A percentile compares a stretch with the other conserved stretches of the same genome.
Evolutionary conservation across 1,140 invertebrate genomes (phyloP).

Genomic region (Neelides sp.): DNA sequence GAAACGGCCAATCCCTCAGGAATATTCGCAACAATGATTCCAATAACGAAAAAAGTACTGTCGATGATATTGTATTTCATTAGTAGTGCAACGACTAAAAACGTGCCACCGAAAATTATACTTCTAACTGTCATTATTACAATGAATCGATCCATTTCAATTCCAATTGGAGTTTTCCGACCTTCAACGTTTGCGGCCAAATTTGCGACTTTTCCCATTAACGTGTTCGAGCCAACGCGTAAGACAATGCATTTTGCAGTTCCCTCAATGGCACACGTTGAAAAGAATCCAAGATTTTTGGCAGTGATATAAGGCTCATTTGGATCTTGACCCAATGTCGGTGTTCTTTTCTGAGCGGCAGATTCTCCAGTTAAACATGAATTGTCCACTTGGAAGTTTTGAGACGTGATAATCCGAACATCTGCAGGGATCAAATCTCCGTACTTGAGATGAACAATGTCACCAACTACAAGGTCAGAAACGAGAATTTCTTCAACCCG

Average conservation of each 20-base stretch:
- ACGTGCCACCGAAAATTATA: slow-evolving; percentile 54
- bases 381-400: slow-evolving; percentile 23
- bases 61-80: slow-evolving; percentile 52
- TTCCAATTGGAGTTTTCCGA: slow-evolving; percentile 63
- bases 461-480: slow-evolving; percentile 59
- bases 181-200: slow-evolving; percentile 59
- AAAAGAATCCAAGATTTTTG: slow-evolving; percentile 41
- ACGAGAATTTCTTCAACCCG: slow-evolving; percentile 46
- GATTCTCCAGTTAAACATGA: slow-evolving; percentile 22
- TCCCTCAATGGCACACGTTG: slow-evolving; percentile 44
- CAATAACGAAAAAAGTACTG: slow-evolving; percentile 67
- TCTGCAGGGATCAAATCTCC: slow-evolving; percentile 74
- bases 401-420: slow-evolving; percentile 34
- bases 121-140: slow-evolving; percentile 67
- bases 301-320: too few species aligned
- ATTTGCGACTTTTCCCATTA: slow-evolving; percentile 71
- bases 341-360: slow-evolving; percentile 14
- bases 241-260: slow-evolving; percentile 62
- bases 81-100: slow-evolving; percentile 59
- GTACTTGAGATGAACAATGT: slow-evolving; percentile 64
- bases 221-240: slow-evolving; percentile 64
- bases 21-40: slow-evolving; percentile 71
- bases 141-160: slow-evolving; percentile 71
- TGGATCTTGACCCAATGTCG: slow-evolving; percentile 37
- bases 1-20: slow-evolving; percentile 69